These are phyloP conservation scores for Synodontis membranacea DNA, from an alignment of 2,113 vertebrate species.

Conservation along the genomic window DNA sequence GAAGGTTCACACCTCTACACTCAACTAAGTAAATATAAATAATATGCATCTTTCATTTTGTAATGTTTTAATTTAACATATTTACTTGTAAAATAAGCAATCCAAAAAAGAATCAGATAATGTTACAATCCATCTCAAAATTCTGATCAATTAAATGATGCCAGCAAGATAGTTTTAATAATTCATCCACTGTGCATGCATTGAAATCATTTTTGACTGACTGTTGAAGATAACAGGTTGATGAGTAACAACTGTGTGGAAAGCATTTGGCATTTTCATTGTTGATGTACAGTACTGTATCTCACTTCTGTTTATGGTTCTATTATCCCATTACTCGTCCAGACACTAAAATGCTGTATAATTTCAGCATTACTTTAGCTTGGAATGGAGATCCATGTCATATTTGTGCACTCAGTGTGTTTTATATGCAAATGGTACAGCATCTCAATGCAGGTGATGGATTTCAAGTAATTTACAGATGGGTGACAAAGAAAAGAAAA, in stretches of 20 bases:
- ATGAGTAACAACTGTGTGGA: not conserved
- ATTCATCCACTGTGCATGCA: not conserved
- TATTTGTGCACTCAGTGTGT: not conserved
- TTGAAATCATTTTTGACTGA: not conserved
- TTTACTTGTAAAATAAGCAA: too few species aligned
- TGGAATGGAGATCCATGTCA: not conserved
- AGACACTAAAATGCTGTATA: not conserved
- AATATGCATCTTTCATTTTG: not conserved
- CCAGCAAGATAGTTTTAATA: not conserved
- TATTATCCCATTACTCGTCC: not conserved
- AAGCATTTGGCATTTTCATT: not conserved
- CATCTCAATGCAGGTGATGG: not conserved
- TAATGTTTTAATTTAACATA: too few species aligned
- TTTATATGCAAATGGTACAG: not conserved
- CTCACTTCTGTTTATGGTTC: not conserved
- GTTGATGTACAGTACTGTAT: not conserved
- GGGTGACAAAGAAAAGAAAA: not conserved
- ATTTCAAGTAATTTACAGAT: slow-evolving; percentile 18
- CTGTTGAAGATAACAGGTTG: not conserved
- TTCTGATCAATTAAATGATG: not conserved
- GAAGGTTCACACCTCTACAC: too few species aligned
- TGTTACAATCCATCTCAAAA: not conserved
- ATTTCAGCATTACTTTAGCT: not conserved
- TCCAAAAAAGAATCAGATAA: not conserved
- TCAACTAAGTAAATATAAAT: not conserved